phyloP scores from a whole-genome alignment of 2,113 vertebrate genomes.

The Siphamia tubifer region DNA sequence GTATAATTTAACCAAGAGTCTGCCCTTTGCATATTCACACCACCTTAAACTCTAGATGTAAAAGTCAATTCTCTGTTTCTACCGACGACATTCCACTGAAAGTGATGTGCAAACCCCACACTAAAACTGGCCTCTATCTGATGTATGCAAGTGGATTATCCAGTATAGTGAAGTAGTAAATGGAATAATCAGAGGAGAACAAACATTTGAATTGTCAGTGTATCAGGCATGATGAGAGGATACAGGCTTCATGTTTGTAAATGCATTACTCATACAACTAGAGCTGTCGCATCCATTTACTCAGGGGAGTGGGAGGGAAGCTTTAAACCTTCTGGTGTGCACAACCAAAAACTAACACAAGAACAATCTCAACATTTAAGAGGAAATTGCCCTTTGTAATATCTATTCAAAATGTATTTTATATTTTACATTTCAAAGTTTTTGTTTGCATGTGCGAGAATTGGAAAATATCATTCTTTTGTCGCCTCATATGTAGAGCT shows the following conservation, averaged over 20 bases:
- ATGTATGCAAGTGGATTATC: constrained; percentile 61
- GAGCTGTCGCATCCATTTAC: constrained; percentile 47
- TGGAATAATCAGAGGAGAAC: constrained; percentile 56
- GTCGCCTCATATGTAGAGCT: background rate
- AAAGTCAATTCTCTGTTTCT: constrained; percentile 7
- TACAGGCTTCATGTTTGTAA: constrained; percentile 51
- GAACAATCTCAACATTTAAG: background rate
- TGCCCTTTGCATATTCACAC: background rate
- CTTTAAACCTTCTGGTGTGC: constrained; percentile 2
- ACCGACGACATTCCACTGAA: constrained; percentile 20
- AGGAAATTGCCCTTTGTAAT: constrained; percentile 2
- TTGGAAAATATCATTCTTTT: too few species aligned
- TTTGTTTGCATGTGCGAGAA: too few species aligned
- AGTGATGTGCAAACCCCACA: constrained; percentile 29
- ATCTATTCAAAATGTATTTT: background rate
- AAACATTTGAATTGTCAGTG: constrained; percentile 59
- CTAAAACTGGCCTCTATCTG: constrained; percentile 41
- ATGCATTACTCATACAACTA: constrained; percentile 48
- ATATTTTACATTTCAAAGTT: background rate
- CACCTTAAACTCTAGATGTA: background rate
- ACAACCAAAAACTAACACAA: constrained; percentile 23
- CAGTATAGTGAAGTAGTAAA: constrained; percentile 55
- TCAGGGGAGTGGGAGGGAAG: background rate
- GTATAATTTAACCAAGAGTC: background rate
- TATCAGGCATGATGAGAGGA: constrained; percentile 39